Conservation (phyloP, 2,797 vertebrate species). For the Oryzias sinensis region DNA sequence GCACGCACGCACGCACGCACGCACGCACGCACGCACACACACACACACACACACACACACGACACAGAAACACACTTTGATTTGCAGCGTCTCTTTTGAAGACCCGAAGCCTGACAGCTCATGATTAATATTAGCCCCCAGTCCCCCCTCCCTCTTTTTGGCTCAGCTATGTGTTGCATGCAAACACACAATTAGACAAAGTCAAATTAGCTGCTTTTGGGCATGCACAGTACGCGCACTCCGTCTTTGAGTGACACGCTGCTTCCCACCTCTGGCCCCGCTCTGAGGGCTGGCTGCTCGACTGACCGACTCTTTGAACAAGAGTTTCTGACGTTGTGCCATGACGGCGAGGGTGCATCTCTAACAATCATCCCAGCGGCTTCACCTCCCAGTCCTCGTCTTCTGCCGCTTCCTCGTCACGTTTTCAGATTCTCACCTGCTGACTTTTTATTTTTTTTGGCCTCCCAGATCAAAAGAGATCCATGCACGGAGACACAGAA, state of each 20-base stretch:
- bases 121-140: slow-evolving; percentile 76
- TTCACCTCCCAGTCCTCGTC: slow-evolving; percentile 3
- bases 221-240: slow-evolving; percentile 7
- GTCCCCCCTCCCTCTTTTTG: slow-evolving; percentile 39
- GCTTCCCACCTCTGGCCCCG: slow-evolving; percentile 29
- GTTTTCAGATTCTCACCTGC: slow-evolving; percentile 22
- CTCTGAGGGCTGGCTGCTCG: slow-evolving; percentile 21
- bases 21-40: slow-evolving; percentile 25
- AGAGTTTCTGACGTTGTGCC: slow-evolving; percentile 44
- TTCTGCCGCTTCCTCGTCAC: slow-evolving; percentile 10
- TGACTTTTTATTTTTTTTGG: slow-evolving; percentile 1
- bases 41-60: slow-evolving; percentile 10
- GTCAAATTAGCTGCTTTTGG: slow-evolving; percentile 36
- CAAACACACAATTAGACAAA: slow-evolving; percentile 14
- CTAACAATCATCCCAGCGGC: slow-evolving; percentile 18
- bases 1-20: neutral
- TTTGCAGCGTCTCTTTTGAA: slow-evolving; percentile 74
- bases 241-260: slow-evolving; percentile 20
- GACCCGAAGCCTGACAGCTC: slow-evolving; percentile 68
- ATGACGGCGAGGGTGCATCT: slow-evolving; percentile 54
- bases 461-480: slow-evolving; percentile 22
- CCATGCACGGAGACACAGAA: too few species aligned
- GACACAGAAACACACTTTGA: slow-evolving; percentile 64
- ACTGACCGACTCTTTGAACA: slow-evolving; percentile 60
- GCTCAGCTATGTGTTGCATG: neutral